Conservation (phyloP, 2,797 vertebrate genomes). For the Onychomys torridus region DNA sequence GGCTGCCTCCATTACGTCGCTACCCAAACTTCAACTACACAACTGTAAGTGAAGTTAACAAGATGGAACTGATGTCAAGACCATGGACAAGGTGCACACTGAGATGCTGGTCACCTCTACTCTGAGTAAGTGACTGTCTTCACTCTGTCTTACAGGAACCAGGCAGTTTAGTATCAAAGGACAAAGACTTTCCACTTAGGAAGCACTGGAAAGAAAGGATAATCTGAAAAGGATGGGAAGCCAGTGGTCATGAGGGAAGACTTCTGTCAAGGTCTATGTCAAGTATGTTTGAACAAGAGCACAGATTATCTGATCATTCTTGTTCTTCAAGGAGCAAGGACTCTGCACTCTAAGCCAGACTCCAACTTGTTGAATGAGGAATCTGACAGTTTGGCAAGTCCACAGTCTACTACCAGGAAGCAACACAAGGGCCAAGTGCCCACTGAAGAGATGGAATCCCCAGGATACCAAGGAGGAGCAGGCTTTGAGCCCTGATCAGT, state of each 20-base stretch:
- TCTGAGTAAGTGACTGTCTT: conserved; percentile 35
- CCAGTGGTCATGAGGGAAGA: not conserved
- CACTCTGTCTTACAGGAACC: not conserved
- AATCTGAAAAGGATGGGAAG: not conserved
- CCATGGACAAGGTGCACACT: not conserved
- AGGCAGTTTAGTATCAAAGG: conserved; percentile 21
- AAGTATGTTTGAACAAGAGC: not conserved
- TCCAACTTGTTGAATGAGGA: conserved; percentile 22
- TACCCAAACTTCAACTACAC: not conserved
- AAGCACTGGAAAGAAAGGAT: not conserved
- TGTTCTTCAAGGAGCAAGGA: not conserved
- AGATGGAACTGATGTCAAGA: not conserved
- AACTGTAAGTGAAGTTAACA: not conserved
- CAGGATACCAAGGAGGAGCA: not conserved
- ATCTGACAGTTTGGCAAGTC: not conserved
- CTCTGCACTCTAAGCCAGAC: conserved; percentile 37
- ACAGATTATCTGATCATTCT: not conserved
- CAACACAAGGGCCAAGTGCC: not conserved
- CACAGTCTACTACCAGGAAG: not conserved
- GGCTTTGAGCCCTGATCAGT: not conserved
- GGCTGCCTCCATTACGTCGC: not conserved
- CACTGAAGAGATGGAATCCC: not conserved
- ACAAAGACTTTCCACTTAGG: conserved; percentile 10
- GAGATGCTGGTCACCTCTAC: not conserved
- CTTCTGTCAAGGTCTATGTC: not conserved